A percentile compares a stretch with the other conserved stretches of the same genome.
phyloP scores from a whole-genome alignment of 2,797 vertebrate species.

The Oreonectes daqikongensis region DNA sequence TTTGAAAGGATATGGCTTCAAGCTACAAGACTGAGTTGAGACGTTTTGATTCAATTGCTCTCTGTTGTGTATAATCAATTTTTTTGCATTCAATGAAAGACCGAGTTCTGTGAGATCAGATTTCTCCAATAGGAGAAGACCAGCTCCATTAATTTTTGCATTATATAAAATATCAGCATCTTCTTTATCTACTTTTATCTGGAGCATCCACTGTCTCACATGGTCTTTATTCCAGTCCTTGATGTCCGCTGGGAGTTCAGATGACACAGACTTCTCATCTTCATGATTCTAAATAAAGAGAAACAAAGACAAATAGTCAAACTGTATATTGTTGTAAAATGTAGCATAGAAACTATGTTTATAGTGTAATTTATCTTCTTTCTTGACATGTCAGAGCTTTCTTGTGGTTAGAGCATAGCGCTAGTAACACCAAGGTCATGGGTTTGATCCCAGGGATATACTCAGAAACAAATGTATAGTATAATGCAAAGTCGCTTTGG shows the following conservation, averaged over 20 bases:
- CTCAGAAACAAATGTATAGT: too few species aligned
- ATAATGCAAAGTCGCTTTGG: too few species aligned
- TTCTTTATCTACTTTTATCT: slow-evolving; percentile 49
- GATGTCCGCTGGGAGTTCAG: slow-evolving; percentile 58
- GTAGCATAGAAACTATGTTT: too few species aligned
- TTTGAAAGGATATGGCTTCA: slow-evolving; percentile 70
- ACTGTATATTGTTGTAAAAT: neutral
- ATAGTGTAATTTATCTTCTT: too few species aligned
- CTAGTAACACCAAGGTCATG: too few species aligned
- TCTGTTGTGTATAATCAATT: slow-evolving; percentile 63
- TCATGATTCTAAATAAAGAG: slow-evolving; percentile 53
- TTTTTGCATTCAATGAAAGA: slow-evolving; percentile 65
- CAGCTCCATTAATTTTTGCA: slow-evolving; percentile 59
- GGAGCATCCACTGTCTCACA: slow-evolving; percentile 65
- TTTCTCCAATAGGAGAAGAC: slow-evolving; percentile 62
- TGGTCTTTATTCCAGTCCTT: slow-evolving; percentile 67
- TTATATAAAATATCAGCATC: slow-evolving; percentile 62
- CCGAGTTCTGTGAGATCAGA: slow-evolving; percentile 37
- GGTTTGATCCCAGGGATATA: too few species aligned
- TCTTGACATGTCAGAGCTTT: too few species aligned
- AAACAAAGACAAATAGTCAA: neutral
- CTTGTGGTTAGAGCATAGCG: too few species aligned
- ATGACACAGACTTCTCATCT: neutral
- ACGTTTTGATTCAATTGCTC: slow-evolving; percentile 52
- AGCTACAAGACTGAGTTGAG: slow-evolving; percentile 31